A percentile compares a stretch with the other conserved stretches of the same genome.
Conservation (phyloP, 2,113 vertebrate genomes). For the Hippopotamus amphibius region DNA sequence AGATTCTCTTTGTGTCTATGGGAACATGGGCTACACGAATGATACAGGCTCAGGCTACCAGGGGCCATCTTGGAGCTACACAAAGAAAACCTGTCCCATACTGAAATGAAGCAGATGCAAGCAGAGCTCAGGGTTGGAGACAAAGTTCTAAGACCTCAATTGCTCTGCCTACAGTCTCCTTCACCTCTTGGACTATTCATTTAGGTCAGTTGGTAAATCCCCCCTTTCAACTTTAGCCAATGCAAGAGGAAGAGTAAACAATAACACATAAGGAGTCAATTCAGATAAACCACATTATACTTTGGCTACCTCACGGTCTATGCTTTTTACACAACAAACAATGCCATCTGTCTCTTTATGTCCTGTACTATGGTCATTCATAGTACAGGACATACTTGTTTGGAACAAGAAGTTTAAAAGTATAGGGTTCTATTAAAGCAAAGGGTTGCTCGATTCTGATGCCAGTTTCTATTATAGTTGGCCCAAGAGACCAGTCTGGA, state of each 20-base stretch:
- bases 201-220: not conserved
- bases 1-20: not conserved
- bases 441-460: not conserved
- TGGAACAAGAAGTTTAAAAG: not conserved
- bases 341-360: not conserved
- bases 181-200: not conserved
- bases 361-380: not conserved
- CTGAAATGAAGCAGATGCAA: not conserved
- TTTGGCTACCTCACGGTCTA: not conserved
- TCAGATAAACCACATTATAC: not conserved
- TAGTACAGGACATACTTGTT: not conserved
- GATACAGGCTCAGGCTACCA: not conserved
- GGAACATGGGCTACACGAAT: not conserved
- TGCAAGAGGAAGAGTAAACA: not conserved
- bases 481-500: not conserved
- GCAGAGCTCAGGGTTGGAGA: not conserved
- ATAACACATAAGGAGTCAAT: not conserved
- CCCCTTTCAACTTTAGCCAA: not conserved
- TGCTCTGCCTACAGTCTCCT: not conserved
- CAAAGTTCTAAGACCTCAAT: not conserved
- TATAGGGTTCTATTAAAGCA: not conserved
- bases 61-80: not conserved
- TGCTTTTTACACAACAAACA: not conserved
- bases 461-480: not conserved
- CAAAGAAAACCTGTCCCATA: not conserved